phyloP scores from a whole-genome alignment of 1,140 invertebrate species.

The Stratiolaelaps scimitus region DNA sequence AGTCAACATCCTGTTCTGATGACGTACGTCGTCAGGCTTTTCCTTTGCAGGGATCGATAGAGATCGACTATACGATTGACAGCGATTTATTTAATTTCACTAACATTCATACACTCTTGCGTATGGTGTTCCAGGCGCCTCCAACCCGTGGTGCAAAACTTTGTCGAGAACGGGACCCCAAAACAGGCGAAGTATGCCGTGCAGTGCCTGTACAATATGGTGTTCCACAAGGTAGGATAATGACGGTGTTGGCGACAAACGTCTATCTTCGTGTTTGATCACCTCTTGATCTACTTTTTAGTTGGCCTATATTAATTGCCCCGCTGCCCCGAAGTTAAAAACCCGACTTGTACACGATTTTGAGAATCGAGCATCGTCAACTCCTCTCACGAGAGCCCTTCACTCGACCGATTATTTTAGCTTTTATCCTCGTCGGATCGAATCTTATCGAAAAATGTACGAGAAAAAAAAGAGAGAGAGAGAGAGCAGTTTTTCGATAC shows the following conservation, averaged over 20 bases:
- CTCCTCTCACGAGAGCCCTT: too few species aligned
- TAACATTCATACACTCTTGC: conserved; percentile 46
- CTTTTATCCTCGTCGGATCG: too few species aligned
- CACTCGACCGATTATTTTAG: too few species aligned
- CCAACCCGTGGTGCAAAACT: conserved; percentile 68
- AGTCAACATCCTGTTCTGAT: conserved; percentile 33
- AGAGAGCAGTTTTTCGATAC: too few species aligned
- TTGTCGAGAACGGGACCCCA: conserved; percentile 70
- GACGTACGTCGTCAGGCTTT: too few species aligned
- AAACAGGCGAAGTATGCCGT: conserved; percentile 94
- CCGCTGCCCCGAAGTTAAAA: too few species aligned
- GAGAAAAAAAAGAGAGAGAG: too few species aligned
- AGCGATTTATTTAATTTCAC: not conserved
- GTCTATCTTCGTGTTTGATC: conserved; percentile 26
- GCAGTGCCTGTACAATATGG: conserved; percentile 68
- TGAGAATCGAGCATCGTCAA: too few species aligned
- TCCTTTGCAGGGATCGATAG: not conserved
- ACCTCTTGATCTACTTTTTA: conserved; percentile 26
- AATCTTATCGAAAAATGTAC: too few species aligned
- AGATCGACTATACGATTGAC: too few species aligned
- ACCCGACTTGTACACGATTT: too few species aligned
- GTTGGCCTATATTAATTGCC: too few species aligned
- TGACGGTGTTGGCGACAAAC: not conserved
- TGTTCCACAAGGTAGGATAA: conserved; percentile 55
- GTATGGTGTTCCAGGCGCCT: conserved; percentile 50